Percentiles rank a stretch among this genome's conserved stretches.
Evolutionary conservation across 2,113 vertebrate species (phyloP).

Genomic region (Chaetodon trifascialis): DNA sequence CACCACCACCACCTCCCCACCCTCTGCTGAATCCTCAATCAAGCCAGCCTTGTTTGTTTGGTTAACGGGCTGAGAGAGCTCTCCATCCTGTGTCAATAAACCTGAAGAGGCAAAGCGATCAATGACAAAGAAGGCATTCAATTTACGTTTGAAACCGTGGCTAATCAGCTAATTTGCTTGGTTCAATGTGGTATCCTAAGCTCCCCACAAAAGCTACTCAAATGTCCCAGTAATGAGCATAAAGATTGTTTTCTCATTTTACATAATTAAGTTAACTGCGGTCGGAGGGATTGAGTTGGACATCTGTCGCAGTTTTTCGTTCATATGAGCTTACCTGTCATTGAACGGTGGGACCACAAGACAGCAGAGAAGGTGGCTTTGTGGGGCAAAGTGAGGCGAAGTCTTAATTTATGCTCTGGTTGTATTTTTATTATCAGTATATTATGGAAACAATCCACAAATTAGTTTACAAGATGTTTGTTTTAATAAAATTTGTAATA

Average conservation of each 20-base stretch:
- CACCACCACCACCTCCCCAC: neutral
- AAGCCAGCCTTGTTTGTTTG: slow-evolving; percentile 56
- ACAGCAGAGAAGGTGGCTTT: slow-evolving; percentile 8
- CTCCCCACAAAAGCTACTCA: slow-evolving; percentile 44
- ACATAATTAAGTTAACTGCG: slow-evolving; percentile 37
- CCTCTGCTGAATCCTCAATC: slow-evolving; percentile 22
- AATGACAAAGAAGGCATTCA: slow-evolving; percentile 73
- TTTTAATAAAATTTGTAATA: slow-evolving; percentile 12
- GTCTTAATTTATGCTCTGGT: slow-evolving; percentile 14
- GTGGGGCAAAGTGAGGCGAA: slow-evolving; percentile 7
- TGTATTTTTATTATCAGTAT: slow-evolving; percentile 26
- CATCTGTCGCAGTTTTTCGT: slow-evolving; percentile 27
- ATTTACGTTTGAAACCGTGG: slow-evolving; percentile 72
- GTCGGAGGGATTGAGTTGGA: neutral
- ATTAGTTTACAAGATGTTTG: slow-evolving; percentile 1
- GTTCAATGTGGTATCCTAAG: slow-evolving; percentile 64
- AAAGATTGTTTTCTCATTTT: slow-evolving; percentile 53
- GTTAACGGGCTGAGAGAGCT: slow-evolving; percentile 13
- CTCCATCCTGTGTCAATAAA: slow-evolving; percentile 62
- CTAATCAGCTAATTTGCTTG: slow-evolving; percentile 79
- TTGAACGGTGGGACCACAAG: neutral
- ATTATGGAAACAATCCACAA: neutral
- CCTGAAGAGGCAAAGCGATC: slow-evolving; percentile 65
- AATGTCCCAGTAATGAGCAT: slow-evolving; percentile 48
- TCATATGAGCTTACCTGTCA: slow-evolving; percentile 19